Conservation (phyloP, 2,888 invertebrate species). For the Volucella zonaria region DNA sequence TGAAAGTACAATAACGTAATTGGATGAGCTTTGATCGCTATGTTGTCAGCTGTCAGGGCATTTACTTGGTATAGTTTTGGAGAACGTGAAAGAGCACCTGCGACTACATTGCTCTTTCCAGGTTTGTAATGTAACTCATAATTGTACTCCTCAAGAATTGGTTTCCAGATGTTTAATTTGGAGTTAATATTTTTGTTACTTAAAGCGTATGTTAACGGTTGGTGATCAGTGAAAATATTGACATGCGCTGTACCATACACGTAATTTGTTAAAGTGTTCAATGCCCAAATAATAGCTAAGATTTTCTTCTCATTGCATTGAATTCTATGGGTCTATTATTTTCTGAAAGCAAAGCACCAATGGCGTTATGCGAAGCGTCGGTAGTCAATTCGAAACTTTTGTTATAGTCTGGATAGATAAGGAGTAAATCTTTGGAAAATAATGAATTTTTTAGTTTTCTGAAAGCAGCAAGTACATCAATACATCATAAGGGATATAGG, state of each 20-base stretch:
- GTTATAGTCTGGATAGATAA: constrained; percentile 2
- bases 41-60: too few relatives aligned
- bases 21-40: too few relatives aligned
- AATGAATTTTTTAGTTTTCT: too few relatives aligned
- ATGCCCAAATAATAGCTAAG: constrained; percentile 12
- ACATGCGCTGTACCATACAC: neutral
- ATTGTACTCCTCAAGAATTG: too few relatives aligned
- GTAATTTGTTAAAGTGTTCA: neutral
- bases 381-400: constrained; percentile 42
- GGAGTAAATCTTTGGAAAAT: constrained; percentile 8
- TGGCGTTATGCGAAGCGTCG: constrained; percentile 53
- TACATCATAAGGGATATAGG: neutral
- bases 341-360: constrained; percentile 38
- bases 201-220: too few relatives aligned
- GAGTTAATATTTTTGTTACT: too few relatives aligned
- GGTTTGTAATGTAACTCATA: neutral
- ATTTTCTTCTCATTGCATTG: constrained; percentile 39
- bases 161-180: too few relatives aligned
- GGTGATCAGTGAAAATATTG: neutral
- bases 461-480: too few relatives aligned
- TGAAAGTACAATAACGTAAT: neutral
- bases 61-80: too few relatives aligned
- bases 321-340: constrained; percentile 39
- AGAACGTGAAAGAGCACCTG: too few relatives aligned
- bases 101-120: neutral